These are phyloP conservation scores for Sebastolobus altivelis DNA, from an alignment of 2,797 vertebrate species.

Conservation along the genomic window DNA sequence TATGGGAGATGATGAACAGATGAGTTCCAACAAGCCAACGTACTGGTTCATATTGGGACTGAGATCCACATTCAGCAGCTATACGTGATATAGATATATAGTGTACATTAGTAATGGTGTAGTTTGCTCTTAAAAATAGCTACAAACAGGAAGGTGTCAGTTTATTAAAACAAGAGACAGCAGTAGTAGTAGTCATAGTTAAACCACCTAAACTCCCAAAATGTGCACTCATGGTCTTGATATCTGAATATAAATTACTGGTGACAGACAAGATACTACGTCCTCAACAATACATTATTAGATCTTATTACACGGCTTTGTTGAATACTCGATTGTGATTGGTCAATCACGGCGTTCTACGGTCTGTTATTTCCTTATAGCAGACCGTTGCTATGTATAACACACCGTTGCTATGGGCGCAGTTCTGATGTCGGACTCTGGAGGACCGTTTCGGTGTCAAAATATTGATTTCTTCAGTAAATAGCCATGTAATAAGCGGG, in stretches of 20 bases:
- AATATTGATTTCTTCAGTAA: too few species aligned
- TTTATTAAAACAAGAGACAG: not conserved
- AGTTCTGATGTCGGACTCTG: too few species aligned
- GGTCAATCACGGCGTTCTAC: too few species aligned
- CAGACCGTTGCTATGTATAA: too few species aligned
- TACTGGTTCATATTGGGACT: constrained; percentile 86
- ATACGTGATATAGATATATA: not conserved
- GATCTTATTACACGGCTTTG: not conserved
- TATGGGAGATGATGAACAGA: constrained; percentile 76
- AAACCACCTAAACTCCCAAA: not conserved
- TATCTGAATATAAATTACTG: not conserved
- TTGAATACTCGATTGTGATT: too few species aligned
- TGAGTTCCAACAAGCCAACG: constrained; percentile 82
- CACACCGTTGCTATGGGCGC: too few species aligned
- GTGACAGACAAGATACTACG: not conserved
- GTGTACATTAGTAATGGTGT: not conserved
- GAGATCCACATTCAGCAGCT: constrained; percentile 75
- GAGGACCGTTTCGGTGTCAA: too few species aligned
- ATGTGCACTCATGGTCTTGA: not conserved
- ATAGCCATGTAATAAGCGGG: too few species aligned
- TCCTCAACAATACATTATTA: not conserved
- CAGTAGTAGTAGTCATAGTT: not conserved
- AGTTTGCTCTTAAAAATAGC: not conserved
- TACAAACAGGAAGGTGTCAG: not conserved
- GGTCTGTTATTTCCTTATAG: too few species aligned